Evolutionary conservation across 2,797 vertebrate species (phyloP), one percentile per base, ranked within the genome.

Genomic region (Poecilia gillii): DNA sequence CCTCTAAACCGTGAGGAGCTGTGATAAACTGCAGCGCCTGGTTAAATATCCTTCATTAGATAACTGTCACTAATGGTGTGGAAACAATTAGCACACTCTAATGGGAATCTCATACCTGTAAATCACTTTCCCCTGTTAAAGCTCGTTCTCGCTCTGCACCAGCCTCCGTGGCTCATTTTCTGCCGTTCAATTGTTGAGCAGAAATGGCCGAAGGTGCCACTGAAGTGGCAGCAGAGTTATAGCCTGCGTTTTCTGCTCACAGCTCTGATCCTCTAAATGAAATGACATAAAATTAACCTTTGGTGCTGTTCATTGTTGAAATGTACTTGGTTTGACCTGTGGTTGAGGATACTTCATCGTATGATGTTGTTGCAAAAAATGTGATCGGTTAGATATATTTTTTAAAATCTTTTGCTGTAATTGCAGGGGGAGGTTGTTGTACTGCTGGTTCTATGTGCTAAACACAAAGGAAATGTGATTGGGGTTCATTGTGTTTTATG

Each of bases 51-150:
- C 95, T 95, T 96, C 95, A 96, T 96, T 96, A 95, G 95, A 96
- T 96, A 96, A 94, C 95, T 92, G 95, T 91, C 93, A 93, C 95
- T 96, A 96, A 96, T 96, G 96, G 95, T 93, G 94, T 96, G 95
- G 95, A 96, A 96, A 96, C 96, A 96, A 96, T 96, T 96, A 96
- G 95, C 94, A 94, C 89, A 85, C 92, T 94, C 94, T 96, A 96
- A 96, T 96, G 95, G 95, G 93, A 93, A 91, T 95, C 92, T 94
- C 92, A 93, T 96, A 96, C 95, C 96, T 96, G 96, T 96, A 96
- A 96, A 96, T 96, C 95, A 96, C 95, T 93, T 94, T 87, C 80
- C 91, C 92, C 93, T 89, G 92, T 93, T 96, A 94, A 94, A 94
- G 94, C 91, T 88, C 93, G 81, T 93, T 92, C 85, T 87, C 85